These are phyloP conservation scores for Ginglymostoma cirratum DNA, from an alignment of 2,113 vertebrate genomes.

Conservation along the genomic window DNA sequence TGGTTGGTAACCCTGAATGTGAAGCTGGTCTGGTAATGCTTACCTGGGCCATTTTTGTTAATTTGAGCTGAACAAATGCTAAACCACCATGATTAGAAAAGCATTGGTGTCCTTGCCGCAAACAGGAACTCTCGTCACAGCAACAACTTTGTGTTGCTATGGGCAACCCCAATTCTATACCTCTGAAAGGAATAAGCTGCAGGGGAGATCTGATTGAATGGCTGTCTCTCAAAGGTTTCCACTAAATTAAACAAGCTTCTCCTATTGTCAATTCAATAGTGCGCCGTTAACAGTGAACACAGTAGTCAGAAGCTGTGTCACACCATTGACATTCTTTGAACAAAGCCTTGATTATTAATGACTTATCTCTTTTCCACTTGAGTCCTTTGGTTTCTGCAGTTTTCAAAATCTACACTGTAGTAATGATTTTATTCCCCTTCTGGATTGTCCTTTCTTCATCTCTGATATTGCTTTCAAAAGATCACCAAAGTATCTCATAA, in stretches of 20 bases:
- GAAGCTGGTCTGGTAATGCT: slow-evolving; percentile 13
- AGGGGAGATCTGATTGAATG: slow-evolving; percentile 32
- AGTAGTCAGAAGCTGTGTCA: neutral
- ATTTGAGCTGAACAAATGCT: neutral
- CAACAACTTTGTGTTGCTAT: slow-evolving; percentile 40
- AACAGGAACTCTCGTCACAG: neutral
- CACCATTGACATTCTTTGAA: neutral
- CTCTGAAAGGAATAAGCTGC: slow-evolving; percentile 18
- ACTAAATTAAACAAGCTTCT: slow-evolving; percentile 28
- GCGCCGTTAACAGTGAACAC: neutral
- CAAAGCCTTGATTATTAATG: neutral
- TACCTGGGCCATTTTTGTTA: slow-evolving; percentile 37
- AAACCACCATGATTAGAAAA: slow-evolving; percentile 25
- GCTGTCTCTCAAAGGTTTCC: neutral
- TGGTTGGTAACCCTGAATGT: slow-evolving; percentile 24
- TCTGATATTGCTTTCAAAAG: neutral
- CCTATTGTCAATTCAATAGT: neutral
- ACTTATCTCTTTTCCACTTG: neutral
- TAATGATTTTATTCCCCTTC: neutral
- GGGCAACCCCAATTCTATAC: slow-evolving; percentile 32
- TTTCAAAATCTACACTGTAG: neutral
- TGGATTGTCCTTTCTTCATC: neutral
- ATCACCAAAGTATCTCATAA: neutral
- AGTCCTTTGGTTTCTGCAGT: neutral
- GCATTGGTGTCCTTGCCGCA: neutral